phyloP scores from a whole-genome alignment of 2,888 invertebrate genomes.

The Eurois occulta region DNA sequence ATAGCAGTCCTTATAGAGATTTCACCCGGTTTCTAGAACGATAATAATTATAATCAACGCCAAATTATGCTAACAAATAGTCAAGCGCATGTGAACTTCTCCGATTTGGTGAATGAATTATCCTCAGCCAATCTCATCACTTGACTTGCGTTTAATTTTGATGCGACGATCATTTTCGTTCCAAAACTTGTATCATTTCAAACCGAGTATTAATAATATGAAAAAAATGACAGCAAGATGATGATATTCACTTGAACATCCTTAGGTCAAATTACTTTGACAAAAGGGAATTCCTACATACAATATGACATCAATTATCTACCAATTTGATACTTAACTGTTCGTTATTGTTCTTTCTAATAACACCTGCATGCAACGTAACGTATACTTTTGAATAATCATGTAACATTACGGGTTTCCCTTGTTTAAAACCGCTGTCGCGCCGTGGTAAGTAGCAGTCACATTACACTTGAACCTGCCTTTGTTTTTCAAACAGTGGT shows the following conservation, averaged over 20 bases:
- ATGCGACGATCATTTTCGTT: neutral
- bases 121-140: neutral
- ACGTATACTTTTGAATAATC: conserved; percentile 12
- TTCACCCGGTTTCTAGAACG: neutral
- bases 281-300: neutral
- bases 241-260: neutral
- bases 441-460: conserved; percentile 52
- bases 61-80: neutral
- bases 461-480: conserved; percentile 60
- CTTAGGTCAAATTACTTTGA: neutral
- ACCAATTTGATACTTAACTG: neutral
- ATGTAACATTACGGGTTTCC: conserved; percentile 24
- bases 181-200: neutral
- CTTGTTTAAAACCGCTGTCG: conserved; percentile 30
- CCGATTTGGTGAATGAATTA: neutral
- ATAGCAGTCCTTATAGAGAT: neutral
- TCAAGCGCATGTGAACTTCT: neutral
- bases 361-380: conserved; percentile 1
- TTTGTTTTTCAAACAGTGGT: conserved; percentile 62
- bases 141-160: neutral
- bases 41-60: neutral
- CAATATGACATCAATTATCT: neutral
- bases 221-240: neutral
- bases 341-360: neutral
- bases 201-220: neutral